These are phyloP conservation scores for Poecile atricapillus DNA, from an alignment of 2,113 vertebrate genomes.

Conservation along the genomic window DNA sequence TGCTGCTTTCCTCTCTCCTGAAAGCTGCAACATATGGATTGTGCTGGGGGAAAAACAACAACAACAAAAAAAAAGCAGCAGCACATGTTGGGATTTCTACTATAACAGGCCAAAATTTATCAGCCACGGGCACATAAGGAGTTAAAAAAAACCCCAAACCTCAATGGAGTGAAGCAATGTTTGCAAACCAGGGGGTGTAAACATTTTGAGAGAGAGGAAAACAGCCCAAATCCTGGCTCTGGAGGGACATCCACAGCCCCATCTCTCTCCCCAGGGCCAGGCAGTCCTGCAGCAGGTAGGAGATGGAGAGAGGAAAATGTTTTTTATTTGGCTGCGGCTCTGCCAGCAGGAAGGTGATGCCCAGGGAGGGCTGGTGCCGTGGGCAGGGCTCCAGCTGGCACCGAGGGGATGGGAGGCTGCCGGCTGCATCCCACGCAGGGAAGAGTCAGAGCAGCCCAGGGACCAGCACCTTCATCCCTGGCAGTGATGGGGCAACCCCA, in stretches of 20 bases:
- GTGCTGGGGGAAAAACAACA: not conserved
- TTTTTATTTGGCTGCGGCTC: not conserved
- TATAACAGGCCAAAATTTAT: not conserved
- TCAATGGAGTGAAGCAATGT: not conserved
- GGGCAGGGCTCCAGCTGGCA: not conserved
- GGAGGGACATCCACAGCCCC: not conserved
- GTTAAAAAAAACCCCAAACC: not conserved
- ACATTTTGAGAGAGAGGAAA: not conserved
- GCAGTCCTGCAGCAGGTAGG: not conserved
- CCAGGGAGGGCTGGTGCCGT: not conserved
- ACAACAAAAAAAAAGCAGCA: not conserved
- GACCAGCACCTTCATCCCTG: not conserved
- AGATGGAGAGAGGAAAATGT: not conserved
- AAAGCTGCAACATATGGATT: not conserved
- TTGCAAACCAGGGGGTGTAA: not conserved
- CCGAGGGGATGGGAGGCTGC: not conserved
- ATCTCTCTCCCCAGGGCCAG: not conserved
- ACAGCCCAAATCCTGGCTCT: not conserved
- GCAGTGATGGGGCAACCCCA: accelerated
- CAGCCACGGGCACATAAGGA: accelerated
- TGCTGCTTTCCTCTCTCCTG: not conserved
- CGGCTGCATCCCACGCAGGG: not conserved
- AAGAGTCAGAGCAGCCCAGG: not conserved
- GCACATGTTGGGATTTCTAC: not conserved
- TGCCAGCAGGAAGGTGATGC: not conserved